phyloP scores from a whole-genome alignment of 2,113 vertebrate species.

The Hipposideros armiger region DNA sequence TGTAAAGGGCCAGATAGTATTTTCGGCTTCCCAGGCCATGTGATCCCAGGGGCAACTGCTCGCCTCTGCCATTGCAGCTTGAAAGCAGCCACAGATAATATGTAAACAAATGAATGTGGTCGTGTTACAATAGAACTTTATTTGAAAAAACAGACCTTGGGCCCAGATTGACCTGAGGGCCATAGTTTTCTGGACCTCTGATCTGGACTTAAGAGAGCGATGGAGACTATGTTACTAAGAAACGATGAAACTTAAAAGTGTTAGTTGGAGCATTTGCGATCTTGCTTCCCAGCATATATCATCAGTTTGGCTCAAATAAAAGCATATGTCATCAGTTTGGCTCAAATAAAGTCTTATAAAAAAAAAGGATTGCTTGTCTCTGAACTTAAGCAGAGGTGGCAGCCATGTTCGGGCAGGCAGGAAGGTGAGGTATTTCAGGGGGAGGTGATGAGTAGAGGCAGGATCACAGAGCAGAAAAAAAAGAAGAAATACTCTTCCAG shows the following conservation, averaged over 20 bases:
- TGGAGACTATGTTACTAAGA: background rate
- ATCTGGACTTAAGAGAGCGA: background rate
- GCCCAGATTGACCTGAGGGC: background rate
- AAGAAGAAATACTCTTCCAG: background rate
- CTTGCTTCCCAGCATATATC: too few species aligned
- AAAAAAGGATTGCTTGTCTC: background rate
- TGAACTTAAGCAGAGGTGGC: background rate
- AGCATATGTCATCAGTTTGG: too few species aligned
- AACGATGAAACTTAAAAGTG: background rate
- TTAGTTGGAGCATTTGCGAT: background rate
- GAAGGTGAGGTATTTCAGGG: fast-evolving
- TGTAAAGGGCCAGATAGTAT: background rate
- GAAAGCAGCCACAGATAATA: background rate
- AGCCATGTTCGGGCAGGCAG: background rate
- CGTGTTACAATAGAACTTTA: conserved; percentile 14
- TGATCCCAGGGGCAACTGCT: background rate
- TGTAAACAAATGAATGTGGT: background rate
- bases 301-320: too few species aligned
- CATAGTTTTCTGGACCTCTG: background rate
- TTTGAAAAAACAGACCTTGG: background rate
- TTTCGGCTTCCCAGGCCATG: background rate
- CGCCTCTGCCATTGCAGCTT: too few species aligned
- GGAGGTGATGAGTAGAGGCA: background rate
- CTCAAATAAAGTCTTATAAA: too few species aligned
- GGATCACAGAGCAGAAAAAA: background rate